These are phyloP conservation scores for Pelecanus crispus DNA, from an alignment of 2,113 vertebrate species.

Conservation along the genomic window DNA sequence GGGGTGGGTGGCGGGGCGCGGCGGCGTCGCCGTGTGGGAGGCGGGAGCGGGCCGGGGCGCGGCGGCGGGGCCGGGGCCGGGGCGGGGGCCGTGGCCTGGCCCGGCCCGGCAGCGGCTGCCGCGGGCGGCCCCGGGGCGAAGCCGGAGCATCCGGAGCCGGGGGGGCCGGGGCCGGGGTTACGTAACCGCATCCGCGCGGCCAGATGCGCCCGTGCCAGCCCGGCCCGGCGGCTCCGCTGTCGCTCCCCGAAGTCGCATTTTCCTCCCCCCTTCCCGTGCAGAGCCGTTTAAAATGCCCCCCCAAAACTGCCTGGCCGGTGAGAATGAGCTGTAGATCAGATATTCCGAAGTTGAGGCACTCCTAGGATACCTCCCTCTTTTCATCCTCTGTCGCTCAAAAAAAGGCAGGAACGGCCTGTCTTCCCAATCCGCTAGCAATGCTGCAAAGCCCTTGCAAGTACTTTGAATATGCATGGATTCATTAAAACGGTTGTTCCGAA, in stretches of 20 bases:
- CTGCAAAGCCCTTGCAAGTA: neutral
- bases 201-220: conserved; percentile 4
- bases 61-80: neutral
- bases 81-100: neutral
- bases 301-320: neutral
- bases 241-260: neutral
- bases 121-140: neutral
- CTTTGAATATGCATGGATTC: neutral
- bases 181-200: conserved; percentile 53
- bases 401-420: neutral
- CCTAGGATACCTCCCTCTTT: neutral
- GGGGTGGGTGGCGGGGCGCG: neutral
- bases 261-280: neutral
- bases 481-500: neutral
- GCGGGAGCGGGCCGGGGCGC: neutral
- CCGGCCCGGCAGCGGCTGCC: neutral
- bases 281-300: neutral
- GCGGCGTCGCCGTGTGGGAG: neutral
- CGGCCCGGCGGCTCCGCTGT: neutral
- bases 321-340: neutral
- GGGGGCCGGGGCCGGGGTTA: conserved; percentile 39
- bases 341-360: neutral
- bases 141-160: conserved; percentile 11
- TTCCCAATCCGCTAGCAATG: neutral
- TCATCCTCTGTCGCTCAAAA: neutral